Percentiles rank a stretch among this genome's conserved stretches.
phyloP scores from a whole-genome alignment of 1,140 invertebrate species.

The Drosophila lacteicornis region DNA sequence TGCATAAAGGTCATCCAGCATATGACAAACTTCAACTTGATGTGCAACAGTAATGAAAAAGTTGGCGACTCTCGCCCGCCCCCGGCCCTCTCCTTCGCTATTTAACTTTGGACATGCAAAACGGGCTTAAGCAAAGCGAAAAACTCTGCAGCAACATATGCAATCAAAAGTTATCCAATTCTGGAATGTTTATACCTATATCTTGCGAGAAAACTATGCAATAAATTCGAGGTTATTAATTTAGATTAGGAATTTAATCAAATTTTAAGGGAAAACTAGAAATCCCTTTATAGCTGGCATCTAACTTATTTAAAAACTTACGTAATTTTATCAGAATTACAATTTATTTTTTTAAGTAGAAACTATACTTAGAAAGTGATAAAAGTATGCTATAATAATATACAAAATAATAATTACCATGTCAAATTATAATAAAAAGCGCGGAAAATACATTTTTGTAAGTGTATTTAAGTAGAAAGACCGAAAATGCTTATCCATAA shows the following conservation, averaged over 20 bases:
- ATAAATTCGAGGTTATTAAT: neutral
- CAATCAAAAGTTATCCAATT: slow-evolving; percentile 1
- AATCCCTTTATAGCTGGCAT: too few species aligned
- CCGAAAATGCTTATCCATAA: too few species aligned
- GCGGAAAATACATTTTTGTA: too few species aligned
- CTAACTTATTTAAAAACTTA: too few species aligned
- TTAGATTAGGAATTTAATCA: neutral
- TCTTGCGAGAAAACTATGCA: neutral
- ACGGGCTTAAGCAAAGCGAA: slow-evolving; percentile 30
- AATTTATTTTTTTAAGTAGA: too few species aligned
- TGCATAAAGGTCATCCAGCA: slow-evolving; percentile 55
- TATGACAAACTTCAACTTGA: slow-evolving; percentile 45
- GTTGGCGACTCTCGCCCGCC: slow-evolving; percentile 21
- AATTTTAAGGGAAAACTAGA: neutral
- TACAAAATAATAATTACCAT: too few species aligned
- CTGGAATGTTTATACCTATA: neutral
- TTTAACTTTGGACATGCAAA: slow-evolving; percentile 55
- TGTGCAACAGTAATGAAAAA: slow-evolving; percentile 58
- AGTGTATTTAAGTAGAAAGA: too few species aligned
- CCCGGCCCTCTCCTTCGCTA: neutral
- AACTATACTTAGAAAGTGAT: too few species aligned
- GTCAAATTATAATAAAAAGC: too few species aligned
- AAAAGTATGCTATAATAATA: too few species aligned
- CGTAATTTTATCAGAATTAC: too few species aligned
- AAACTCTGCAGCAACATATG: slow-evolving; percentile 25